These are phyloP conservation scores for Beaufortia kweichowensis DNA, from an alignment of 2,113 vertebrate species.

Conservation along the genomic window DNA sequence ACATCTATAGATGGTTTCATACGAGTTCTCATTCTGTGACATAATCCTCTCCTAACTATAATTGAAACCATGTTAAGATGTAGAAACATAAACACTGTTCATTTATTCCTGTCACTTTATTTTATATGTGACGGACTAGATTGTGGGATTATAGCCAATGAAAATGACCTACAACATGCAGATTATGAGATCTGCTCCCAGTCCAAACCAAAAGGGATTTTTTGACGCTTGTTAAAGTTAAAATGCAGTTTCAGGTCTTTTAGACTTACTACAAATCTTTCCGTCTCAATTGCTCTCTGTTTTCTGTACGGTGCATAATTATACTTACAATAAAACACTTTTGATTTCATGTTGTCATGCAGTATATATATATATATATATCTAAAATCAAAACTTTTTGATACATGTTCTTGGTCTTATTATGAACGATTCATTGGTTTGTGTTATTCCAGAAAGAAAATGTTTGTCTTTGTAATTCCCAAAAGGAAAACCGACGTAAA, in stretches of 20 bases:
- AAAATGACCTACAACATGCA: slow-evolving; percentile 65
- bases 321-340: no score
- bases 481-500: slow-evolving; percentile 69
- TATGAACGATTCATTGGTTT: no score
- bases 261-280: no score
- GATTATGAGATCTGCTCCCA: slow-evolving; percentile 70
- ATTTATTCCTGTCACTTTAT: slow-evolving; percentile 49
- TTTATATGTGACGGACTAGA: slow-evolving; percentile 67
- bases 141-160: slow-evolving; percentile 62
- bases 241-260: slow-evolving; percentile 60
- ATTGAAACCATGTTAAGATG: slow-evolving; percentile 28
- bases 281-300: no score
- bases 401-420: no score
- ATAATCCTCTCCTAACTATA: not conserved
- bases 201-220: slow-evolving; percentile 69
- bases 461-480: slow-evolving; percentile 31
- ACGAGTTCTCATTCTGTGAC: slow-evolving; percentile 25
- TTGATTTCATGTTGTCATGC: no score
- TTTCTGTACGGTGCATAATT: no score
- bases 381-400: no score
- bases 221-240: slow-evolving; percentile 66
- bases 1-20: not conserved
- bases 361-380: no score
- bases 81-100: not conserved
- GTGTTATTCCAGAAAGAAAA: no score